Conservation (phyloP, 1,140 invertebrate species). For the Pseudoatta argentina region DNA sequence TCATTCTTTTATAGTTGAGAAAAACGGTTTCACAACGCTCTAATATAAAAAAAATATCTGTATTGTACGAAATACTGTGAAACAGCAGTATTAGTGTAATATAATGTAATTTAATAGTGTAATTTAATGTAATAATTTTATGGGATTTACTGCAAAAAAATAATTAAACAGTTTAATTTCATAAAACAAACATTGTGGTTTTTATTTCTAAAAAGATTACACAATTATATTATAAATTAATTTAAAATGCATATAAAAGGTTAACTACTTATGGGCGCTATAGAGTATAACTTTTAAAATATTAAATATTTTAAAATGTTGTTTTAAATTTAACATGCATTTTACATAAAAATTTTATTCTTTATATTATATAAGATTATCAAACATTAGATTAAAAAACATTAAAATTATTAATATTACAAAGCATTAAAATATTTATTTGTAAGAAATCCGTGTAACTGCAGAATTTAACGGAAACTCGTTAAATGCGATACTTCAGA, state of each 20-base stretch:
- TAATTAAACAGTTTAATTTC: neutral
- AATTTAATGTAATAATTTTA: neutral
- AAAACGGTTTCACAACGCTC: neutral
- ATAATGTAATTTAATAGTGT: no score
- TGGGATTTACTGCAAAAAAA: neutral
- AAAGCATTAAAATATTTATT: neutral
- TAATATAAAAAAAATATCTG: neutral
- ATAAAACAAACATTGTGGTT: neutral
- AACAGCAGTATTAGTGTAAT: neutral
- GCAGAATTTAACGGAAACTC: constrained; percentile 30
- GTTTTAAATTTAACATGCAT: neutral
- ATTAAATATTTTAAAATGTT: neutral
- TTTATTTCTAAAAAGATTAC: neutral
- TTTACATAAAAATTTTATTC: neutral
- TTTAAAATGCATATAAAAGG: neutral
- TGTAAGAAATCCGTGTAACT: constrained; percentile 19
- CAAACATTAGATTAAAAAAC: no score
- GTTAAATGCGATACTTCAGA: constrained; percentile 42
- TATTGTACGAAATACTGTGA: neutral
- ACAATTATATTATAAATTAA: neutral
- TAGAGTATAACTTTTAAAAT: neutral
- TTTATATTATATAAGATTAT: neutral
- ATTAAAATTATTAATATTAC: neutral
- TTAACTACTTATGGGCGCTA: neutral
- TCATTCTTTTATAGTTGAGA: neutral